Base-by-base conservation (phyloP, 2,888 invertebrate genomes). In the Cheiracanthium punctorium region DNA sequence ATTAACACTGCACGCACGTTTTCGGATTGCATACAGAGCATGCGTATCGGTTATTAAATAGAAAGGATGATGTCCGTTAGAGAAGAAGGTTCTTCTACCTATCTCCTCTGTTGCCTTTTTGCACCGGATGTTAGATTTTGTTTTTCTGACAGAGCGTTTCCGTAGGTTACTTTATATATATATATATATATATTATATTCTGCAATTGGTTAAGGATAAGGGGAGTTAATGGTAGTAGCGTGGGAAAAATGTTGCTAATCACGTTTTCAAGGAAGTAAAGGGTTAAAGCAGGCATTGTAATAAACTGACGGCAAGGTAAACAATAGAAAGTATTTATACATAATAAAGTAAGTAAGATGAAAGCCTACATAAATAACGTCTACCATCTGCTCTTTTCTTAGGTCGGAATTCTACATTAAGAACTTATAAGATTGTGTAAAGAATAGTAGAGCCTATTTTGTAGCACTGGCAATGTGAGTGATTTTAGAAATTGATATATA, bases 1-100 rank as follows among this genome's bases (percentile, higher is more conserved):
- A 76, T 76, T 76, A 72, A 76, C 65, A 72, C 72, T 72, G 64
- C 82, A 82, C 82, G 82, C 82, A 82, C 82, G 82, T 82, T 76
- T 76, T 48, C 29, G 10, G 17, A 32, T 32, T 58, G 20, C 28
- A 64, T 41, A 71, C 20, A 72, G 32, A 52, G 72, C 82, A 82
- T 76, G 82, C 65, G 71, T 29, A 65, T 71, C 73, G 48, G 67
- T 43, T 65, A 75, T 71, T 82, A 76, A 58, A 82, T 71, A 76
- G 10, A 43, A 37, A n/a, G 8, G 65, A 75, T 33, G 65, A n/a
- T 37, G 76, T 71, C 82, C 82, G 82, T 82, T 82, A 82, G 52
- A 70, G 64, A 65, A 71, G 29, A n/a, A 64, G 70, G 58, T 41
- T 24, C 5, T 58, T 48, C n/a, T n/a, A n/a, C n/a, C n/a, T n/a